A percentile compares a stretch with the other conserved stretches of the same genome.
These are phyloP conservation scores for Isurus oxyrinchus DNA, from an alignment of 2,113 vertebrate genomes.

Conservation along the genomic window DNA sequence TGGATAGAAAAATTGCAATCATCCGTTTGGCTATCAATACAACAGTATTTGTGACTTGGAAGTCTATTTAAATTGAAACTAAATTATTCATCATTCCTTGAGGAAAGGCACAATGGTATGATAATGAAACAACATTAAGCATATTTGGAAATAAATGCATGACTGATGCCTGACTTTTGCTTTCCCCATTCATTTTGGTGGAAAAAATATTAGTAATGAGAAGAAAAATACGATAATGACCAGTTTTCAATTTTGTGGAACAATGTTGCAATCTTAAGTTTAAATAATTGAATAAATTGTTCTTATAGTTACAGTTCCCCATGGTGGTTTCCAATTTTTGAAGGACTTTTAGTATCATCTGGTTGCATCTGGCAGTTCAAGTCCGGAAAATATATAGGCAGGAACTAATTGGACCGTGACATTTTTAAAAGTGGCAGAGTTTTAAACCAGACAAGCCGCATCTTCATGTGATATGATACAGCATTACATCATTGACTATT, in stretches of 20 bases:
- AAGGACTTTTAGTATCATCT: background rate
- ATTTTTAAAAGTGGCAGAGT: slow-evolving; percentile 56
- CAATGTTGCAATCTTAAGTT: background rate
- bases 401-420: slow-evolving; percentile 45
- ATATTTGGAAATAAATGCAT: background rate
- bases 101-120: background rate
- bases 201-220: background rate
- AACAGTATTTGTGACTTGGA: background rate
- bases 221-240: background rate
- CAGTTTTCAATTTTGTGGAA: background rate
- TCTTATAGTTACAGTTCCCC: background rate
- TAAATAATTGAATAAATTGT: background rate
- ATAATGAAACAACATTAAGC: background rate
- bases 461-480: slow-evolving; percentile 52
- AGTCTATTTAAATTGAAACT: background rate
- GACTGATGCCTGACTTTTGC: background rate
- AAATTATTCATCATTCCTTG: background rate
- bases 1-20: background rate
- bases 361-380: background rate
- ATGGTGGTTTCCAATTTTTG: background rate
- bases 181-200: background rate
- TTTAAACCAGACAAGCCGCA: slow-evolving; percentile 58
- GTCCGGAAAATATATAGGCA: background rate
- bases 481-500: slow-evolving; percentile 69
- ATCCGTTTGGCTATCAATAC: background rate